Conservation (phyloP, 2,113 vertebrate genomes). For the Cyphomyrus plagiostoma region DNA sequence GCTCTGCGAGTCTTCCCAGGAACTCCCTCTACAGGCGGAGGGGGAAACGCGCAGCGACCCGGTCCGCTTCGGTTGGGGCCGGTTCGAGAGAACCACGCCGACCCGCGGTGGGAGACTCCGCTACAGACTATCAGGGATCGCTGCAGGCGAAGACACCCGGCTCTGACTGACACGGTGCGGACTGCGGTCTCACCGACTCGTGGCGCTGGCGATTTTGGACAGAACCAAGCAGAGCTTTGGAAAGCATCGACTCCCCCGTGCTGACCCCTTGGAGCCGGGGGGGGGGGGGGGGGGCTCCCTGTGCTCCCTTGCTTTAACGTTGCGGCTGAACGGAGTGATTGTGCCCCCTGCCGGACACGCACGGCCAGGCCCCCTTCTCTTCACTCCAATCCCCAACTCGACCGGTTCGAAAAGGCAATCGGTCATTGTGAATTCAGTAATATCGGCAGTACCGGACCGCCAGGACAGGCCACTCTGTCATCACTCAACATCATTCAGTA, state of each 20-base stretch:
- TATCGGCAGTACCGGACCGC: background rate
- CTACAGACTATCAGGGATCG: background rate
- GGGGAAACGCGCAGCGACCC: background rate
- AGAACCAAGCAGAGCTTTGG: background rate
- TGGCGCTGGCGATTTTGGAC: background rate
- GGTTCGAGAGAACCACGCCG: background rate
- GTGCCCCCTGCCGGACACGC: constrained; percentile 3
- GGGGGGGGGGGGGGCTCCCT: background rate
- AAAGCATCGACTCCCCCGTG: background rate
- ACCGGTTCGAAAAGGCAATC: background rate
- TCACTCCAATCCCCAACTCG: background rate
- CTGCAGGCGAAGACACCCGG: background rate
- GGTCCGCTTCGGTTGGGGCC: background rate
- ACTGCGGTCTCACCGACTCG: background rate
- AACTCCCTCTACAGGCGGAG: constrained; percentile 34
- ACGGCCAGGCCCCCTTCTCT: background rate
- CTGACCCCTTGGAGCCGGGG: background rate
- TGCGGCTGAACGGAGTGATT: background rate
- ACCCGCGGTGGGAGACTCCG: background rate
- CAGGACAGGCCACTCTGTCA: background rate
- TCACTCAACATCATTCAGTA: background rate
- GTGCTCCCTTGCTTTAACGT: background rate
- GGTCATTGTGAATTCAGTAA: background rate
- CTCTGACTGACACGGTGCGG: background rate
- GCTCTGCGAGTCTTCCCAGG: constrained; percentile 27